Evolutionary conservation across 2,113 vertebrate species (phyloP).

Genomic region (Psilopogon haemacephalus): DNA sequence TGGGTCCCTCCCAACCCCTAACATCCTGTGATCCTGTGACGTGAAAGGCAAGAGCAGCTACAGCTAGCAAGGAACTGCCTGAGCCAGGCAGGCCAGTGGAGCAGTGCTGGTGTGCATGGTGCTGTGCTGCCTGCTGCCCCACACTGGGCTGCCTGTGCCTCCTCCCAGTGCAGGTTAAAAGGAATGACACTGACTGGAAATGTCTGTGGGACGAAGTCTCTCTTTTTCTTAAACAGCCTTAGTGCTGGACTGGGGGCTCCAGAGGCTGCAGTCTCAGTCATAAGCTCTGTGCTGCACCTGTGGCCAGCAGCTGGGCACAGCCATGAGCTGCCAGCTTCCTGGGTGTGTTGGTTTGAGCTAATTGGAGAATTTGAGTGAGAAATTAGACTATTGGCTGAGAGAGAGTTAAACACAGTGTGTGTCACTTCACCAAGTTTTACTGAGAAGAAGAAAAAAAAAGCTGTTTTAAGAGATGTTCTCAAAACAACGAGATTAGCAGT

Average conservation of each 20-base stretch:
- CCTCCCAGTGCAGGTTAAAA: not conserved
- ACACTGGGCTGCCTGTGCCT: not conserved
- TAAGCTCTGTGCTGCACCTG: not conserved
- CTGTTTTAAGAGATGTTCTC: too few species aligned
- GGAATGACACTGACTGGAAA: not conserved
- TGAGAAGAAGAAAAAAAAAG: too few species aligned
- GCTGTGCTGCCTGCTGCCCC: not conserved
- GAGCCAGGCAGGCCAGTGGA: not conserved
- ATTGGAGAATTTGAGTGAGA: too few species aligned
- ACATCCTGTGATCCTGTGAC: too few species aligned
- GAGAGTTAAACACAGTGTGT: too few species aligned
- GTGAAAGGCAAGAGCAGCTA: not conserved
- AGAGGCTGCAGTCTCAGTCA: not conserved
- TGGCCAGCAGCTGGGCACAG: fast-evolving
- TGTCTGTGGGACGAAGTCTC: not conserved
- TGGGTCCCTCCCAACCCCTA: too few species aligned
- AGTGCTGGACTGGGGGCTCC: not conserved
- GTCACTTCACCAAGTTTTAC: too few species aligned
- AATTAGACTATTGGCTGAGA: too few species aligned
- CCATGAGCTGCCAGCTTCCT: not conserved
- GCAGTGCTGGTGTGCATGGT: not conserved
- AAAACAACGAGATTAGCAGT: too few species aligned
- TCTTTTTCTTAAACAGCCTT: not conserved
- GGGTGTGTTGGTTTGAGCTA: too few species aligned
- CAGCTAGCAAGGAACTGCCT: not conserved